Conservation (phyloP, 2,888 invertebrate species). For the Trachelus troglodyta region DNA sequence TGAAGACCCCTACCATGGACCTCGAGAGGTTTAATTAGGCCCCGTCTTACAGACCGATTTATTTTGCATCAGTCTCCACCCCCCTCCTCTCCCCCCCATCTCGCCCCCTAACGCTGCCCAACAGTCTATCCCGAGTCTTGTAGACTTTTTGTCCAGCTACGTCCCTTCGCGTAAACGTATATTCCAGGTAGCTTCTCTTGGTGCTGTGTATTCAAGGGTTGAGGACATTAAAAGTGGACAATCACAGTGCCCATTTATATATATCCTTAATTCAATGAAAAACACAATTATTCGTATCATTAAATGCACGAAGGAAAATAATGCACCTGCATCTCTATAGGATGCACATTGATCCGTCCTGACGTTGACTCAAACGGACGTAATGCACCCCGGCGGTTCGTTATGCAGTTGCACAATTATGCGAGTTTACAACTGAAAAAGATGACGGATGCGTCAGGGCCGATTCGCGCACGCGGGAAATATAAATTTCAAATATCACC, state of each 20-base stretch:
- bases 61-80: not conserved
- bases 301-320: not conserved
- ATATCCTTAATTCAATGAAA: not conserved
- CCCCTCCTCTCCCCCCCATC: not conserved
- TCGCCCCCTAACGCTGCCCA: not conserved
- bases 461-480: constrained; percentile 44
- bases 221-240: not conserved
- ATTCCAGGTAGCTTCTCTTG: not conserved
- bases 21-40: not conserved
- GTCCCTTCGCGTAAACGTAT: not conserved
- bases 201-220: not conserved
- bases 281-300: not conserved
- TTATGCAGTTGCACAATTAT: constrained; percentile 50
- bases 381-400: not conserved
- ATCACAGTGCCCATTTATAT: not conserved
- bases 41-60: not conserved
- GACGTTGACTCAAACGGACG: not conserved
- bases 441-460: constrained; percentile 54
- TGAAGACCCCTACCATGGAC: not conserved
- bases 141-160: not conserved
- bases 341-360: not conserved
- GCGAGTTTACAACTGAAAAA: constrained; percentile 50
- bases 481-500: constrained; percentile 57
- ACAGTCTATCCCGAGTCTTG: not conserved
- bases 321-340: not conserved